Base-by-base conservation (phyloP, 2,113 vertebrate genomes). In the Stigmatopora argus region DNA sequence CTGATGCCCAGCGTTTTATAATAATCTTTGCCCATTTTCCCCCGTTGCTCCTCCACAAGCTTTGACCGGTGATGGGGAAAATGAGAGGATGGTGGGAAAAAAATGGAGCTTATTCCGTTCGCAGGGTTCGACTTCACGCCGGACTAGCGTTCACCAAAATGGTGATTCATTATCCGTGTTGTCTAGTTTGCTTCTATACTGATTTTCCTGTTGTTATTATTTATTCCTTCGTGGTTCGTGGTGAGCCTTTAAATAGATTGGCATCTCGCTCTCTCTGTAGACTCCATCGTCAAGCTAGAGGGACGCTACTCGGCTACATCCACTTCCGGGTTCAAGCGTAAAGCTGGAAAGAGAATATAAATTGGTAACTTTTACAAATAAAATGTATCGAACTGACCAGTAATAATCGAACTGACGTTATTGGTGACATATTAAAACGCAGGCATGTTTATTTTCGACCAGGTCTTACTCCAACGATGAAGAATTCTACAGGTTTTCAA, bases 11-110 rank as follows among this genome's bases (percentile, higher is more conserved):
- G 80, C 76, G 94, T 96, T 85, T 89, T 93, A 82, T 98, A 99
- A 82, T 98, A 99, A 91, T 99, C 97, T 87, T 98, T 99, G 1
- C 96, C 97, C 97, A 98, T 98, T 94, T 95, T 94, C 41, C 38
- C 38, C 38, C 38, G 44, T 78, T n/a, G 19, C 8, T 44, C 17
- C 18, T 8, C 13, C 8, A 17, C 9, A 14, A 1, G 48, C 5
- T 5, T 34, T 11, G n/a, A 19, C 31, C 26, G 62, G 5, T 52
- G 31, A 12, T 53, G 53, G 5, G 14, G 6, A 48, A n/a, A 49
- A 51, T 19, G 2, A n/a, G 9, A 35, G 48, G 11, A 18, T 23
- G 26, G 5, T 23, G 23, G 31, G 5, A 47, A 18, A 19, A 49
- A 41, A 26, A 60, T 35, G 9, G 3, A 3, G 15, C 64, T 55